Base-by-base conservation (phyloP, 2,888 invertebrate genomes). In the Campopleginae sp. region DNA sequence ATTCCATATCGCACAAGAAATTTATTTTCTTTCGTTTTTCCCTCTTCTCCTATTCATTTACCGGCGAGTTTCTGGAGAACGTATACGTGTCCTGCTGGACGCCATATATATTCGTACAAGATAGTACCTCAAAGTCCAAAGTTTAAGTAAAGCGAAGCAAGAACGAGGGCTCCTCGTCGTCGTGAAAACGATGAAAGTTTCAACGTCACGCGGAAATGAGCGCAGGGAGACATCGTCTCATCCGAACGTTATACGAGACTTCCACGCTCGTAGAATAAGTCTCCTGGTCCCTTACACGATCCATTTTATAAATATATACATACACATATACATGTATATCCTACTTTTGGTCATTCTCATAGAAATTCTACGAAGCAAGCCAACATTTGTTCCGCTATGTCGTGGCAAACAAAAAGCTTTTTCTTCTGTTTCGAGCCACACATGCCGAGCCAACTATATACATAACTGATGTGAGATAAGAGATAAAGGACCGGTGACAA, bases 351-450 rank as follows among this genome's bases (percentile, higher is more conserved):
- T 82, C 87, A 84, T 87, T 86, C 89, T 89, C 89, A 88, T 90
- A 89, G 89, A 90, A 90, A 91, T 90, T 91, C 90, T 88, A 82
- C 86, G 86, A 82, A 77, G 88, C 87, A 87, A 75, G 88, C 86
- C 66, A 44, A 82, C 88, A 86, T 87, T 90, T 87, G 86, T 87
- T 85, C 80, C 68, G 87, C 86, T 77, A 71, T 86, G 86, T 87
- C 87, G 86, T 87, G 87, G 87, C 88, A 86, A 87, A 87, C 87
- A 81, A 86, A 85, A 80, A 74, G 84, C 51, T 61, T 82, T 78
- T 78, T 76, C 46, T 14, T 0, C 38, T 58, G 2, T 5, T 5
- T 8, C 48, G 27, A 33, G 63, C 19, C 46, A 71, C 46, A 71
- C 63, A 54, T 75, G 33, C 19, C 42, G 7, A 33, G 23, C 12